Conservation (phyloP, 2,113 vertebrate genomes). For the Gobiocypris rarus region DNA sequence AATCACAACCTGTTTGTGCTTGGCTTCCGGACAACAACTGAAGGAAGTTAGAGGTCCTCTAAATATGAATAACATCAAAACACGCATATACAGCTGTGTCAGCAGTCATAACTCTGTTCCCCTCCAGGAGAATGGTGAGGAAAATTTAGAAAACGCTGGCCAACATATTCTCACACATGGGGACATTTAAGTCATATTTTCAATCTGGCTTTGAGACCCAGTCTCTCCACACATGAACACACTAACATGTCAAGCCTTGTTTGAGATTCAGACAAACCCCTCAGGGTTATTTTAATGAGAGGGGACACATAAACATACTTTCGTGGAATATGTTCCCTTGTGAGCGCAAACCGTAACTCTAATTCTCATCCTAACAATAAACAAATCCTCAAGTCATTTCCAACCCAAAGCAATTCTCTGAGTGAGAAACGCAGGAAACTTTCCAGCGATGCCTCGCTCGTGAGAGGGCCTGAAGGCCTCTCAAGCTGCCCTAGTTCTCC, state of each 20-base stretch:
- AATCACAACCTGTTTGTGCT: slow-evolving; percentile 61
- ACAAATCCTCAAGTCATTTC: background rate
- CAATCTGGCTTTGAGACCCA: slow-evolving; percentile 40
- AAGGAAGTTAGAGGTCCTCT: slow-evolving; percentile 55
- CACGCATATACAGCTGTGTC: slow-evolving; percentile 70
- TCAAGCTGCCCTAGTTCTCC: background rate
- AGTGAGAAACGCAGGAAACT: background rate
- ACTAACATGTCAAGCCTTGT: slow-evolving; percentile 62
- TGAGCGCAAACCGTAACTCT: background rate
- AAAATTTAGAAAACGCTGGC: background rate
- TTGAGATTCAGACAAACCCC: slow-evolving; percentile 63
- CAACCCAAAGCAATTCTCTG: slow-evolving; percentile 13
- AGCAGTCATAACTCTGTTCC: slow-evolving; percentile 63
- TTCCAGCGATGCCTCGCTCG: background rate
- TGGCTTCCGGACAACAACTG: slow-evolving; percentile 64
- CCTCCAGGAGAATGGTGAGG: slow-evolving; percentile 33
- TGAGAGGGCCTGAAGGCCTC: background rate
- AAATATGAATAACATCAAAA: slow-evolving; percentile 68
- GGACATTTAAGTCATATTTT: slow-evolving; percentile 66
- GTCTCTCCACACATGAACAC: slow-evolving; percentile 39
- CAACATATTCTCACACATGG: slow-evolving; percentile 71
- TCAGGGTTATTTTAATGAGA: slow-evolving; percentile 12
- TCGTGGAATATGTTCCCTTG: slow-evolving; percentile 12
- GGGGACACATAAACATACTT: background rate
- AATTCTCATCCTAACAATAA: slow-evolving; percentile 29